Conservation (phyloP, 1,140 invertebrate genomes). For the Drosophila seguyi region DNA sequence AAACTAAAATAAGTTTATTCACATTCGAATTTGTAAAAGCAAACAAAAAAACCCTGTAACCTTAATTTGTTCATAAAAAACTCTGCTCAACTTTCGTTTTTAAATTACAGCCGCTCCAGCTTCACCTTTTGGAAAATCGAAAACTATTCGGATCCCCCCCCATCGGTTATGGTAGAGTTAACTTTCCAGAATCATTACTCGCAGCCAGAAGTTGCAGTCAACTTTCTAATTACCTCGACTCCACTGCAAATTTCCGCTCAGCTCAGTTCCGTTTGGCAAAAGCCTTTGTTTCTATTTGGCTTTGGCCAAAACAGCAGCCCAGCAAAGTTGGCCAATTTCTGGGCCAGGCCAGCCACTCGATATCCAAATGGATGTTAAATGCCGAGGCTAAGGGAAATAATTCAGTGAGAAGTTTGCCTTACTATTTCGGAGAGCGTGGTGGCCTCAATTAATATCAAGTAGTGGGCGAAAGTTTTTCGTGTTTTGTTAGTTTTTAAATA, state of each 20-base stretch:
- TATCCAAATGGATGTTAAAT: conserved; percentile 66
- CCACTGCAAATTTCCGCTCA: conserved; percentile 26
- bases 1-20: too few species aligned
- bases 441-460: conserved; percentile 66
- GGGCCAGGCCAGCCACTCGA: conserved; percentile 43
- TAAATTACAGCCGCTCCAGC: neutral
- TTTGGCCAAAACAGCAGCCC: conserved; percentile 36
- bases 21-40: neutral
- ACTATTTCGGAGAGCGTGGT: conserved; percentile 47
- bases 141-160: conserved; percentile 8
- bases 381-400: conserved; percentile 41
- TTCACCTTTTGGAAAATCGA: conserved; percentile 8
- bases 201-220: conserved; percentile 34
- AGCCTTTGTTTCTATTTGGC: conserved; percentile 47
- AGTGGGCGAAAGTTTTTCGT: conserved; percentile 64
- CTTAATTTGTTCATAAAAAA: conserved; percentile 3
- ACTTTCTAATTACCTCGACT: conserved; percentile 61
- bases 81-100: neutral
- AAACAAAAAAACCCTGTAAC: neutral
- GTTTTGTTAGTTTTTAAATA: conserved; percentile 72
- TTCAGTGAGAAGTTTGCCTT: conserved; percentile 32
- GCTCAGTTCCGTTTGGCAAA: conserved; percentile 30
- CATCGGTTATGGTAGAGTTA: conserved; percentile 20
- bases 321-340: conserved; percentile 63
- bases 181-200: conserved; percentile 31